Conservation (phyloP, 2,888 invertebrate species). For the Autographa gamma region DNA sequence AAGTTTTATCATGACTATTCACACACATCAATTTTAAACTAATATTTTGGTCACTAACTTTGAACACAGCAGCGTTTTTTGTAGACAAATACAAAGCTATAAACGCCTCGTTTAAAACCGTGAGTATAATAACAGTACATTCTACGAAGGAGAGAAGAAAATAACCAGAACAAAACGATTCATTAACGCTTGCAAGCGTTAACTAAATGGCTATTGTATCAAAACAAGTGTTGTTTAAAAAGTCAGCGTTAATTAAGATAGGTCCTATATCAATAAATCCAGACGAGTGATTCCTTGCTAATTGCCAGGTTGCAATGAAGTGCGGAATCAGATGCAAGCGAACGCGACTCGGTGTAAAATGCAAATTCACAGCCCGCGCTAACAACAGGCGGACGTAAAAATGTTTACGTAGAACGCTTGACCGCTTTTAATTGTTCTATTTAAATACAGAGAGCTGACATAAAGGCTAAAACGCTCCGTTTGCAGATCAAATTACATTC, state of each 20-base stretch:
- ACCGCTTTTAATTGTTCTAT: slow-evolving; percentile 80
- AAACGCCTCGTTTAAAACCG: background rate
- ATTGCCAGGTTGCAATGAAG: slow-evolving; percentile 77
- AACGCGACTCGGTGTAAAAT: slow-evolving; percentile 65
- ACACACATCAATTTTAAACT: slow-evolving; percentile 38
- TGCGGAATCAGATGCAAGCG: slow-evolving; percentile 73
- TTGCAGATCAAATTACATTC: slow-evolving; percentile 72
- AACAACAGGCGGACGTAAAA: slow-evolving; percentile 71
- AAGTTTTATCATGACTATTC: slow-evolving; percentile 44
- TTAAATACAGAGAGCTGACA: slow-evolving; percentile 67
- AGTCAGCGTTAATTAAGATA: slow-evolving; percentile 75
- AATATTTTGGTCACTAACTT: slow-evolving; percentile 33
- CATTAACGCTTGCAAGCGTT: slow-evolving; percentile 14
- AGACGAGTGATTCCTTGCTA: slow-evolving; percentile 80
- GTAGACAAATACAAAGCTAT: background rate
- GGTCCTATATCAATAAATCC: slow-evolving; percentile 79
- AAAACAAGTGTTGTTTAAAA: slow-evolving; percentile 35
- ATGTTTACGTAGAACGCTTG: slow-evolving; percentile 77
- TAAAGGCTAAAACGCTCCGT: slow-evolving; percentile 67
- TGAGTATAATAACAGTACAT: background rate
- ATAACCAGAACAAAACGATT: slow-evolving; percentile 14
- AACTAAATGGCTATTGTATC: slow-evolving; percentile 24
- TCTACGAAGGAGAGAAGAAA: background rate
- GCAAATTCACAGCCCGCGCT: slow-evolving; percentile 68
- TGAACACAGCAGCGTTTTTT: background rate